phyloP scores from a whole-genome alignment of 2,113 vertebrate species.

The Ailurus styani region DNA sequence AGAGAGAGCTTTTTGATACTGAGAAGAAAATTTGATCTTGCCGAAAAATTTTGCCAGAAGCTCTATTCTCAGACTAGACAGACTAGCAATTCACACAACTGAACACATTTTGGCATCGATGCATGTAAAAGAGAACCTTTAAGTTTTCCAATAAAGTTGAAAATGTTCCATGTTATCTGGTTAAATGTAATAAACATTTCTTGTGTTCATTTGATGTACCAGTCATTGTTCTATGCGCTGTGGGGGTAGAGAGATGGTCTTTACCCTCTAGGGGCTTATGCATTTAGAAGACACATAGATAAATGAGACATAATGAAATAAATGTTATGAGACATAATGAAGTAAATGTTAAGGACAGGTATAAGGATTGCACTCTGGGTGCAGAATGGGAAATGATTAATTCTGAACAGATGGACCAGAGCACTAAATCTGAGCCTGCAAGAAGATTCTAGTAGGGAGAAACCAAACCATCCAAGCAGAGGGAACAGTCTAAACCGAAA shows the following conservation, averaged over 20 bases:
- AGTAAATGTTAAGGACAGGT: background rate
- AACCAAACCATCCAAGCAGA: background rate
- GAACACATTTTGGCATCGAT: background rate
- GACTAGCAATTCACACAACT: background rate
- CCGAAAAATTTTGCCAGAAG: background rate
- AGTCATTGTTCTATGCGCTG: background rate
- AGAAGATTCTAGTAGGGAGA: background rate
- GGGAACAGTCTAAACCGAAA: background rate
- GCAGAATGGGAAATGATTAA: background rate
- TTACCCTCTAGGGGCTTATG: background rate
- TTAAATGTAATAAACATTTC: background rate
- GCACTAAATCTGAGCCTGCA: background rate
- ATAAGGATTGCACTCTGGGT: background rate
- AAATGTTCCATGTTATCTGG: background rate
- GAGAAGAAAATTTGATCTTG: slow-evolving; percentile 42
- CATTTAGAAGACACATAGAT: background rate
- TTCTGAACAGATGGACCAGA: background rate
- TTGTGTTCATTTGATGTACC: background rate
- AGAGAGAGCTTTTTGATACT: background rate
- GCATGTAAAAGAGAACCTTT: background rate
- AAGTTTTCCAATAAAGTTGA: background rate
- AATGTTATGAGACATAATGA: background rate
- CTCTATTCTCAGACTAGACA: slow-evolving; percentile 14
- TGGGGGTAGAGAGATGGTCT: background rate
- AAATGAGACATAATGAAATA: background rate